Conservation (phyloP, 1,140 invertebrate species). For the Drosophila lacertosa region DNA sequence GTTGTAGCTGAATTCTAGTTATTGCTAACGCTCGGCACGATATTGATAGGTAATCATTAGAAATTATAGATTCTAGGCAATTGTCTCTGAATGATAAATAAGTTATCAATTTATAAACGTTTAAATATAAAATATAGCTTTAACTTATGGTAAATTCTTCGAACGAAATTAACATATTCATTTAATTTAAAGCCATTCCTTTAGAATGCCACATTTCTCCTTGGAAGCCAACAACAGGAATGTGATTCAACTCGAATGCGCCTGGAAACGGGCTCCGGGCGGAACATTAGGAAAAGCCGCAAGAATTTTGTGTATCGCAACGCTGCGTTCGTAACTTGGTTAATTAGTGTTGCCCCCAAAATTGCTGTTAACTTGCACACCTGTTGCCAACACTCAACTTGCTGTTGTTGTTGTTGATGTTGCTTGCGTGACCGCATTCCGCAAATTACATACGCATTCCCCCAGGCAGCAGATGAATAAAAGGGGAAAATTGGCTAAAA, state of each 20-base stretch:
- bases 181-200: no score
- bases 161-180: no score
- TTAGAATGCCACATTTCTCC: background rate
- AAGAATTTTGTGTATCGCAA: background rate
- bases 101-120: no score
- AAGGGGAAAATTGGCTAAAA: slow-evolving; percentile 13
- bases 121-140: no score
- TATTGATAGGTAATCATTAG: no score
- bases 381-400: slow-evolving; percentile 3
- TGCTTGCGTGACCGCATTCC: slow-evolving; percentile 52
- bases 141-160: no score
- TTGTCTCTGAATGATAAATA: no score
- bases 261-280: background rate
- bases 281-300: background rate
- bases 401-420: slow-evolving; percentile 7
- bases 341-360: slow-evolving; percentile 26
- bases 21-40: no score
- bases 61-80: no score
- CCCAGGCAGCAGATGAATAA: slow-evolving; percentile 14
- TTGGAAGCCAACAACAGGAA: background rate
- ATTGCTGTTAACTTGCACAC: slow-evolving; percentile 19
- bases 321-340: slow-evolving; percentile 6
- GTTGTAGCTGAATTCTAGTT: no score
- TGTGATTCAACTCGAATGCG: background rate
- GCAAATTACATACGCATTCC: slow-evolving; percentile 30